A percentile compares a stretch with the other conserved stretches of the same genome.
Evolutionary conservation across 2,113 vertebrate genomes (phyloP).

Genomic region (Desmodus rotundus): DNA sequence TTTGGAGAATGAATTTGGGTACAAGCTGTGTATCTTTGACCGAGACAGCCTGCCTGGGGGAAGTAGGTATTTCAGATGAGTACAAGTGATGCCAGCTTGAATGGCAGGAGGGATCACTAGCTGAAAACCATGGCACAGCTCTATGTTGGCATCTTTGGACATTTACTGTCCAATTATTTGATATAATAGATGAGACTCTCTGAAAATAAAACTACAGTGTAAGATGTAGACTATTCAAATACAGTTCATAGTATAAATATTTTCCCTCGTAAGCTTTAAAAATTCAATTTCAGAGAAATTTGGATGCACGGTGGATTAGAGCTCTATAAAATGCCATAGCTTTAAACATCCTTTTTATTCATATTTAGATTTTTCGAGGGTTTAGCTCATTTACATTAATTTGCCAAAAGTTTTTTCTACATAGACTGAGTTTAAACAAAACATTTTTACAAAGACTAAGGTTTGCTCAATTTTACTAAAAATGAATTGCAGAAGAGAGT

Average conservation of each 20-base stretch:
- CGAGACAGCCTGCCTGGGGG: constrained; percentile 96
- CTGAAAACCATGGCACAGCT: background rate
- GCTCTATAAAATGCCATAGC: background rate
- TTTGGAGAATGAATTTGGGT: constrained; percentile 94
- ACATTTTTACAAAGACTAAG: background rate
- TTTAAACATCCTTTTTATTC: background rate
- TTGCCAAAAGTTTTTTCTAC: background rate
- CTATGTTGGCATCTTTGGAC: background rate
- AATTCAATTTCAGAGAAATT: background rate
- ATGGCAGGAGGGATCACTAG: background rate
- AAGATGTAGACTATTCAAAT: background rate
- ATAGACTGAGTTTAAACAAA: background rate
- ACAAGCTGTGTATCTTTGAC: constrained; percentile 96
- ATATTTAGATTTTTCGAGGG: background rate
- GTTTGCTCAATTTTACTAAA: background rate
- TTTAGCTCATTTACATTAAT: background rate
- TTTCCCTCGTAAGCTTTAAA: background rate
- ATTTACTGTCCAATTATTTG: background rate
- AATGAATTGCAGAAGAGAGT: background rate
- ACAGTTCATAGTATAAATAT: background rate
- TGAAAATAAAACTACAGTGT: background rate
- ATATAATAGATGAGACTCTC: background rate
- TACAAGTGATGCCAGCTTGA: background rate
- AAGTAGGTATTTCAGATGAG: constrained; percentile 86
- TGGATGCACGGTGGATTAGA: background rate